A percentile compares a stretch with the other conserved stretches of the same genome.
Conservation (phyloP, 2,888 invertebrate species). For the Tortricodes alternella region DNA sequence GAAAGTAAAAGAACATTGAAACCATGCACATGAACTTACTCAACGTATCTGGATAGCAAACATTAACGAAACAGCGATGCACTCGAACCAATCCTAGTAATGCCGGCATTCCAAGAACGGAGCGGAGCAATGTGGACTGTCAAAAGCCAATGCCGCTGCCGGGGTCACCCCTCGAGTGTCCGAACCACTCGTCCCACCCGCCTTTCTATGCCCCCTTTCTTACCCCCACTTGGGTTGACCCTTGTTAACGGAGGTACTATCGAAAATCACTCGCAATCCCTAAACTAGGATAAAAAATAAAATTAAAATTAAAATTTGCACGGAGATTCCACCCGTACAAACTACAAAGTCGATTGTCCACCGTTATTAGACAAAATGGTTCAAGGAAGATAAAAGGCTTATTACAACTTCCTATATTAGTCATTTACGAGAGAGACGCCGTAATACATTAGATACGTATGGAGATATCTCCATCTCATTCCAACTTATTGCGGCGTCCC, state of each 20-base stretch:
- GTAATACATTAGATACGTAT: too few relatives aligned
- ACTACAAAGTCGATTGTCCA: too few relatives aligned
- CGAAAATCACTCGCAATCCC: neutral
- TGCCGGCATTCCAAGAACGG: constrained; percentile 35
- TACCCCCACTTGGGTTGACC: constrained; percentile 57
- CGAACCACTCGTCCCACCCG: constrained; percentile 51
- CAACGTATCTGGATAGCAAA: too few relatives aligned
- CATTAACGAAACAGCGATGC: constrained; percentile 7
- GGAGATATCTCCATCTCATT: too few relatives aligned
- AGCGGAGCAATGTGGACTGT: constrained; percentile 63
- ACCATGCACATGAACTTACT: too few relatives aligned
- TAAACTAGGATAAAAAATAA: neutral
- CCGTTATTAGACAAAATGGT: too few relatives aligned
- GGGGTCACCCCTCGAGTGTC: constrained; percentile 66
- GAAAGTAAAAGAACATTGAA: too few relatives aligned
- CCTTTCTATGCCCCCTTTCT: constrained; percentile 43
- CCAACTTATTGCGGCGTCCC: too few relatives aligned
- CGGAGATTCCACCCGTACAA: too few relatives aligned
- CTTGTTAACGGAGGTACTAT: constrained; percentile 38
- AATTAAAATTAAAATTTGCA: neutral
- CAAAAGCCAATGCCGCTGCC: constrained; percentile 68
- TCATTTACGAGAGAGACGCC: too few relatives aligned
- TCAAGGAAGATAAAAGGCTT: too few relatives aligned
- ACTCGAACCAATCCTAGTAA: constrained; percentile 37
- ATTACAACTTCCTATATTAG: too few relatives aligned